Evolutionary conservation across 2,113 vertebrate species (phyloP).

Genomic region (Gnathonemus echidnorhynchus): DNA sequence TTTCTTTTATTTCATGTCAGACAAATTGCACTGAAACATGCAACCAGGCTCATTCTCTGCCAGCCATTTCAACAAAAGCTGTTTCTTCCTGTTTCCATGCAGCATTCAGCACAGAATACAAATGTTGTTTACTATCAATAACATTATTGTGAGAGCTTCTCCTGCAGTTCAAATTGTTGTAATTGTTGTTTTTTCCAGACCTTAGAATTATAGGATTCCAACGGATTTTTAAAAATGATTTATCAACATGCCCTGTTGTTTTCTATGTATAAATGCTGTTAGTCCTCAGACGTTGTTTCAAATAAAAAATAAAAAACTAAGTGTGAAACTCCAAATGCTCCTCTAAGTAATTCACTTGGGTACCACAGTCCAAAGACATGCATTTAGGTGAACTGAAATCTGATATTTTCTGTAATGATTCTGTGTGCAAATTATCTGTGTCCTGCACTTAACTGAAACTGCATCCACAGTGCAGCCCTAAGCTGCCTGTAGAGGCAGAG

Average conservation of each 20-base stretch:
- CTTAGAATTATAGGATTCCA: not conserved
- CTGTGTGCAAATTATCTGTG: not conserved
- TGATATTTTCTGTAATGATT: not conserved
- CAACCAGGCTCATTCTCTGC: not conserved
- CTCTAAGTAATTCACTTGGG: not conserved
- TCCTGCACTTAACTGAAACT: not conserved
- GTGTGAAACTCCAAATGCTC: not conserved
- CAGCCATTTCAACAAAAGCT: not conserved
- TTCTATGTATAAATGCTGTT: not conserved
- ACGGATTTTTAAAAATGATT: not conserved
- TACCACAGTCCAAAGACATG: not conserved
- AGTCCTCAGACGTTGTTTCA: not conserved
- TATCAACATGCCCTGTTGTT: not conserved
- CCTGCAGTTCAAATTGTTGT: constrained; percentile 14
- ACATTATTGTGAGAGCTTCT: constrained; percentile 9
- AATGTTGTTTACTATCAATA: constrained; percentile 12
- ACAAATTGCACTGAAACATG: constrained; percentile 7
- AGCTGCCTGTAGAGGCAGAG: not conserved
- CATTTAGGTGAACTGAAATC: not conserved
- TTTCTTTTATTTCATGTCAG: constrained; percentile 7
- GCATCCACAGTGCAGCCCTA: not conserved
- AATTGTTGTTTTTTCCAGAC: not conserved
- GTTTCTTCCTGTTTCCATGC: not conserved
- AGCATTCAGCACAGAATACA: constrained; percentile 1
- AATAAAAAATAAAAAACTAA: not conserved